phyloP scores from a whole-genome alignment of 2,888 invertebrate species.

The Drosophila siamana region DNA sequence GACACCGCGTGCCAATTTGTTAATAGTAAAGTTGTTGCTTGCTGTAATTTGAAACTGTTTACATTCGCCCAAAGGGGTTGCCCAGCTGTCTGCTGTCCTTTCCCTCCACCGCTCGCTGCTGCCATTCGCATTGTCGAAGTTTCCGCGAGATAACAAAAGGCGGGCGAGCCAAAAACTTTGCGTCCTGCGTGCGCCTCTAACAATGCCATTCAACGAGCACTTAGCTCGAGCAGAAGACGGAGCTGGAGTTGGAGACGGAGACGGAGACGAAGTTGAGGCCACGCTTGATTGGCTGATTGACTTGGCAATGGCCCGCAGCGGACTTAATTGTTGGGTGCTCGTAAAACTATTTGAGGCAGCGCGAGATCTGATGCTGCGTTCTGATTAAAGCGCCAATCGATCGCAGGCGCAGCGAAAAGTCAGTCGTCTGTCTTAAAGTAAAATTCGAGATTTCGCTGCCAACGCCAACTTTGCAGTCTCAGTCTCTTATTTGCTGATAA shows the following conservation, averaged over 20 bases:
- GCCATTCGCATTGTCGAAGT: conserved; percentile 62
- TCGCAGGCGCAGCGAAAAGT: too few species aligned
- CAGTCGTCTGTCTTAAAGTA: too few species aligned
- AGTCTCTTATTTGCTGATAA: conserved; percentile 27
- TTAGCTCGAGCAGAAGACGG: too few species aligned
- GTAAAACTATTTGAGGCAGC: conserved; percentile 44
- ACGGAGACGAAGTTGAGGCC: conserved; percentile 39
- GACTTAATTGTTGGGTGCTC: conserved; percentile 62
- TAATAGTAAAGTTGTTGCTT: conserved; percentile 64
- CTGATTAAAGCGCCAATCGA: background rate
- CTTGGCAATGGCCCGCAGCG: conserved; percentile 64
- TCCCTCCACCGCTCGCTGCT: too few species aligned
- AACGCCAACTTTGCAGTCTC: conserved; percentile 8
- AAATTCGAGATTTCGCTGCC: too few species aligned
- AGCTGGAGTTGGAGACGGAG: too few species aligned
- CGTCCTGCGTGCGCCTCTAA: too few species aligned
- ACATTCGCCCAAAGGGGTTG: conserved; percentile 55
- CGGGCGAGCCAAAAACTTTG: conserved; percentile 46
- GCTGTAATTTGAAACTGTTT: conserved; percentile 75
- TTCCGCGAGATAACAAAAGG: conserved; percentile 61
- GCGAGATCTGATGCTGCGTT: conserved; percentile 12
- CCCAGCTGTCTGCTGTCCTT: background rate
- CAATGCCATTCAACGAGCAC: conserved; percentile 47
- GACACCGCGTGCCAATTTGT: conserved; percentile 73
- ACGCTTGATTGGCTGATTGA: conserved; percentile 73